Evolutionary conservation across 2,888 invertebrate species (phyloP).

Genomic region (Drosophila falleni): DNA sequence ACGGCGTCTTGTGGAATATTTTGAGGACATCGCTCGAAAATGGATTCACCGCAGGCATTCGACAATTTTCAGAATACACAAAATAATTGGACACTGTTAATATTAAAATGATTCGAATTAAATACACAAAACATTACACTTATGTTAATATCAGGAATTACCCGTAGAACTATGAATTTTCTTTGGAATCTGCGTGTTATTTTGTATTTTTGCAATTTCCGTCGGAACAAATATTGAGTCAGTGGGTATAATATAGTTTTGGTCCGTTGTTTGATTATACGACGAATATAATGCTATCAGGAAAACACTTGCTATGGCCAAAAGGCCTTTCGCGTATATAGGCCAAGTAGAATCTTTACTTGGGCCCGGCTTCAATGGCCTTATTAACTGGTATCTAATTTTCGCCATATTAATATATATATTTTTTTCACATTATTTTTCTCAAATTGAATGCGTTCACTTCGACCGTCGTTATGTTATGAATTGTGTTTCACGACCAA

Average conservation of each 20-base stretch:
- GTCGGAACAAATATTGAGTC: not conserved
- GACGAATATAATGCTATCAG: conserved; percentile 17
- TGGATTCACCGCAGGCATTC: conserved; percentile 87
- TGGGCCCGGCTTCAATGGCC: not conserved
- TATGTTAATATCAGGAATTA: not conserved
- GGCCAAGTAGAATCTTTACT: not conserved
- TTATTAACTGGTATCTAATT: conserved; percentile 22
- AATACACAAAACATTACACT: not conserved
- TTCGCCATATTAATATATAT: conserved; percentile 23
- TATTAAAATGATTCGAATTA: conserved; percentile 10
- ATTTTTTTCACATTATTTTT: conserved; percentile 4
- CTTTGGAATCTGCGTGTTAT: not conserved
- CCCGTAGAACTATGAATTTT: not conserved
- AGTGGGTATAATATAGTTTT: not conserved
- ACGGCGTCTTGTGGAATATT: conserved; percentile 86
- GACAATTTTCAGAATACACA: conserved; percentile 87
- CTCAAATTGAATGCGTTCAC: not conserved
- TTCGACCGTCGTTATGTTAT: conserved; percentile 1
- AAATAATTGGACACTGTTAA: conserved; percentile 60
- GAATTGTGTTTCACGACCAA: conserved; percentile 16
- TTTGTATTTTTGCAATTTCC: not conserved
- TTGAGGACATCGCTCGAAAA: conserved; percentile 86
- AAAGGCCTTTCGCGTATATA: not conserved
- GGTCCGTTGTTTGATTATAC: conserved; percentile 1
- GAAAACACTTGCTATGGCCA: not conserved